phyloP scores from a whole-genome alignment of 2,113 vertebrate genomes.

The Eidolon helvum region DNA sequence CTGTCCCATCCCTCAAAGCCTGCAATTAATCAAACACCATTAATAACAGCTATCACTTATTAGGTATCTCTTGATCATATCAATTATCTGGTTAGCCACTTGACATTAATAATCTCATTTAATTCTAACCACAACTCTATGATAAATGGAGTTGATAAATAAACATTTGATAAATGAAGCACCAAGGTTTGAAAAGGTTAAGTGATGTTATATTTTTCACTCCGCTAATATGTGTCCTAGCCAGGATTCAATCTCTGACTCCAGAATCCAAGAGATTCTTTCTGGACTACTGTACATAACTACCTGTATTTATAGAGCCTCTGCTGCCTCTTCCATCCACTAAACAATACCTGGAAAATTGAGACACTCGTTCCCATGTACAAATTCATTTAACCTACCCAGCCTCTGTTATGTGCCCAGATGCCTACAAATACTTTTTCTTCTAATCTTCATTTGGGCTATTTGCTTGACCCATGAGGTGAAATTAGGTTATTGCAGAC shows the following conservation, averaged over 20 bases:
- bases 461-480: conserved; percentile 41
- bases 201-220: background rate
- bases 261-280: background rate
- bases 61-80: background rate
- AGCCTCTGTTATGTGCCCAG: background rate
- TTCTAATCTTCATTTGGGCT: conserved; percentile 41
- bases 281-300: background rate
- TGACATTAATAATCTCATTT: background rate
- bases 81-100: background rate
- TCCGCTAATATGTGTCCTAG: background rate
- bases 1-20: background rate
- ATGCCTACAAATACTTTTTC: background rate
- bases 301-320: background rate
- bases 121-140: background rate
- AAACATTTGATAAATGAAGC: background rate
- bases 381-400: background rate
- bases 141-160: background rate
- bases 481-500: conserved; percentile 44
- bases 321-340: background rate
- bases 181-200: background rate
- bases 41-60: background rate
- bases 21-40: background rate
- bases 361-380: background rate
- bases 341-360: background rate
- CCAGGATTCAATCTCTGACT: background rate